Evolutionary conservation across 2,797 vertebrate genomes (phyloP), one percentile per base, ranked within the genome.

Genomic region (Onychomys torridus): DNA sequence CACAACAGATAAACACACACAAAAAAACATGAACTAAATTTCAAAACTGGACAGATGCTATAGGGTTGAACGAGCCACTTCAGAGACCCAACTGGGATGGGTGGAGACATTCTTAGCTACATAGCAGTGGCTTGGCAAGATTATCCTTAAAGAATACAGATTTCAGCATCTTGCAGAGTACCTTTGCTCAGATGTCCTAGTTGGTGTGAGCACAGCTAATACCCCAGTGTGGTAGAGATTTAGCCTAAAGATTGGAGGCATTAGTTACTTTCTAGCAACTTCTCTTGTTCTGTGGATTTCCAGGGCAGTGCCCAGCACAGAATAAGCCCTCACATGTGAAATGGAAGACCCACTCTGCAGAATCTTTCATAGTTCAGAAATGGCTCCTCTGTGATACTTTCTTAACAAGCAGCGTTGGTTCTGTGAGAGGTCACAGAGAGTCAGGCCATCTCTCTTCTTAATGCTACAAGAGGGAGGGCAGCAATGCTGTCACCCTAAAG

Each of bases 181-280:
- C 46, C 37, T 86, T 32, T 29, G 1, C 6, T 14, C 5, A 25
- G 32, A 71, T 3, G 1, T 9, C 14, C 23, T 82, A 40, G 8
- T 19, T 61, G 46, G 12, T 34, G 23, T 69, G 8, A 75, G n/a
- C 4, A 10, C 0, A 1, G 17, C 32, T 61, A 43, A 52, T 0
- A 6, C 1, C 16, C 14, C 3, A 0, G 1, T 1, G 46, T 19
- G 37, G 0, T 2, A 1, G 6, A 21, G 11, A 23, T 16, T 0
- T 4, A 1, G 63, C 32, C 8, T 46, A 32, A 32, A 61, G 34
- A 37, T 32, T 37, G 6, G 65, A 1, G n/a, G 90, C 37, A 17
- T 6, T 12, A 12, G 46, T 17, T 34, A 40, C 57, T 95, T 90
- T 59, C n/a, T 59, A 79, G 43, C 0, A 10, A 73, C 40, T 0